These are phyloP conservation scores for Ptychodera flava DNA, from an alignment of 35 echinoderm and acorn worm genomes.

Conservation along the genomic window DNA sequence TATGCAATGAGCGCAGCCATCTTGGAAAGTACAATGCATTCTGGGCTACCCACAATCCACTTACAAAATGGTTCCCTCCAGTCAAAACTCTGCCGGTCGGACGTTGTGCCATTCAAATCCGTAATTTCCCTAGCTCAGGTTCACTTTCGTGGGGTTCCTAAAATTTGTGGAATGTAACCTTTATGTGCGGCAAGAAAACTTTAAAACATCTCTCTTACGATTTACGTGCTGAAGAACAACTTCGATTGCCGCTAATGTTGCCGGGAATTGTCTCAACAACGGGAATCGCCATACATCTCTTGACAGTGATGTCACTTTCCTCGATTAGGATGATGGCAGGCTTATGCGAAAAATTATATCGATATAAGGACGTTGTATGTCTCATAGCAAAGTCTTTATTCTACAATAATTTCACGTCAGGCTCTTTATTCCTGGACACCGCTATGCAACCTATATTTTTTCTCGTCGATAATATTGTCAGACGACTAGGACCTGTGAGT, in stretches of 20 bases:
- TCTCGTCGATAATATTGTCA: slow-evolving; percentile 53
- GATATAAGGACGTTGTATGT: background rate
- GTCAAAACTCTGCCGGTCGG: no score
- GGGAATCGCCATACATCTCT: no score
- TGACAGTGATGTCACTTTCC: no score
- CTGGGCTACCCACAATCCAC: background rate
- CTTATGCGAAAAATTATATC: background rate
- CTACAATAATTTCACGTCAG: slow-evolving; percentile 67
- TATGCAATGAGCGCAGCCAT: background rate
- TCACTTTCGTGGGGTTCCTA: no score
- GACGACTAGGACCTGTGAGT: slow-evolving; percentile 79
- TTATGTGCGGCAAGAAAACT: no score
- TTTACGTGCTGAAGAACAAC: no score
- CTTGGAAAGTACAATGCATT: background rate
- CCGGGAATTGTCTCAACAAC: no score
- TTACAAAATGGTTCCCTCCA: background rate
- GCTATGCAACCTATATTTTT: slow-evolving; percentile 68
- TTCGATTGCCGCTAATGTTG: no score
- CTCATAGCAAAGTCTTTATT: slow-evolving; percentile 29
- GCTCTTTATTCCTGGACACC: slow-evolving; percentile 31
- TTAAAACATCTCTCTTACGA: no score
- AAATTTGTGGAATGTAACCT: no score
- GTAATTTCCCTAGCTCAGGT: no score
- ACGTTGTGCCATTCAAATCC: no score
- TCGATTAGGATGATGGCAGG: background rate